phyloP scores from a whole-genome alignment of 2,113 vertebrate genomes.

The Pongo pygmaeus region DNA sequence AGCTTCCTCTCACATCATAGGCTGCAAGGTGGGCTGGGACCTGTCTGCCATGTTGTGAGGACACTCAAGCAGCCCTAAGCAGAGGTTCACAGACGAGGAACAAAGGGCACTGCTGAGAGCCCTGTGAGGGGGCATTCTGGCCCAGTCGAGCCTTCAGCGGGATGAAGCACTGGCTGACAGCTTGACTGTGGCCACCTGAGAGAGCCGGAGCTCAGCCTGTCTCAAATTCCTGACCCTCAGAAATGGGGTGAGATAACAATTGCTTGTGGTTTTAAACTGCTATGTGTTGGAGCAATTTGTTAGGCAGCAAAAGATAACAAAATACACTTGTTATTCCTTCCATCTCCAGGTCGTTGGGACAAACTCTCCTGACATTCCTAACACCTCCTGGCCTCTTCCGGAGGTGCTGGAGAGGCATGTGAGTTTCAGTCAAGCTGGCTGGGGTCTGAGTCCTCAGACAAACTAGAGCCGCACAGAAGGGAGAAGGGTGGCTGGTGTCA shows the following conservation, averaged over 20 bases:
- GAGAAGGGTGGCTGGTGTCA: accelerated
- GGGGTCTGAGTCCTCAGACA: background rate
- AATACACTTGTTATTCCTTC: background rate
- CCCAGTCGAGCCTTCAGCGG: accelerated
- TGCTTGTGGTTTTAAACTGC: background rate
- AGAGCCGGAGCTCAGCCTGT: background rate
- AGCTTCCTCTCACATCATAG: background rate
- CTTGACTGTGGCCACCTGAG: background rate
- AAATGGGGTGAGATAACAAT: accelerated
- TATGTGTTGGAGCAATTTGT: background rate
- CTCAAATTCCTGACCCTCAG: background rate
- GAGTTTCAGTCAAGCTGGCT: background rate
- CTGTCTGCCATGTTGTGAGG: accelerated
- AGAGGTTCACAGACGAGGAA: accelerated
- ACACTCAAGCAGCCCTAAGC: background rate
- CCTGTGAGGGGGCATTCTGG: background rate
- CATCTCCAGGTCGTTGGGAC: no score
- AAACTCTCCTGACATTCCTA: background rate
- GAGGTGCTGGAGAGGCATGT: background rate
- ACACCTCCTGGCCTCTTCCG: no score
- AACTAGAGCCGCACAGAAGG: background rate
- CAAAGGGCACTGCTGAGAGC: background rate
- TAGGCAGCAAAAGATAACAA: background rate
- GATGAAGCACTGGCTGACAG: background rate
- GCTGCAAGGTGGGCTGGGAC: no score